phyloP scores from a whole-genome alignment of 2,113 vertebrate species.

The Myotis brandtii region DNA sequence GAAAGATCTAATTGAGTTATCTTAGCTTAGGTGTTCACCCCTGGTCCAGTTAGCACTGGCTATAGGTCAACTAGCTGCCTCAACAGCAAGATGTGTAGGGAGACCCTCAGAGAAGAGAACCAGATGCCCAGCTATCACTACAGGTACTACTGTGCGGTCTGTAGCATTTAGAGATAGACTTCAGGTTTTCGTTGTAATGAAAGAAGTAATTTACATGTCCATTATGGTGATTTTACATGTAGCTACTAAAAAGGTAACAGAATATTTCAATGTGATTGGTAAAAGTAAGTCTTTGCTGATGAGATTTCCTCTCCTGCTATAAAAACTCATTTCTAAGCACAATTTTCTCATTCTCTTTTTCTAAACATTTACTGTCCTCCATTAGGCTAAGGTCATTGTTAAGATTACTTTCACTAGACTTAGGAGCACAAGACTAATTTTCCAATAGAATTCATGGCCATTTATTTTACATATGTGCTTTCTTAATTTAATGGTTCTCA shows the following conservation, averaged over 20 bases:
- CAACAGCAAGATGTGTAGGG: neutral
- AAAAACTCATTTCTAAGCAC: neutral
- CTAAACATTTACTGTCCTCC: neutral
- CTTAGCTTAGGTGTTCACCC: neutral
- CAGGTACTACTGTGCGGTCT: neutral
- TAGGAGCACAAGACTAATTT: neutral
- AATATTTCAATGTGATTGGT: neutral
- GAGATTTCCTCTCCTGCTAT: neutral
- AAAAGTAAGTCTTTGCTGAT: neutral
- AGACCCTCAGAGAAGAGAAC: neutral
- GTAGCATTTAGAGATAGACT: neutral
- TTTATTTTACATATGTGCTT: neutral
- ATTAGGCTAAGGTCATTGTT: neutral
- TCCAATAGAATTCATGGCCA: neutral
- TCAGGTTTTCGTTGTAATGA: neutral
- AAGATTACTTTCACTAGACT: neutral
- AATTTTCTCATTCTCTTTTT: neutral
- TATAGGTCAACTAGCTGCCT: neutral
- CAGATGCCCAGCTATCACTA: neutral
- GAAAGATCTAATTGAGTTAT: neutral
- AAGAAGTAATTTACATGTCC: neutral
- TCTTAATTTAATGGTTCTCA: neutral
- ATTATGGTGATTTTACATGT: neutral
- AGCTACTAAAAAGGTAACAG: neutral
- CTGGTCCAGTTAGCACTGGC: neutral